Conservation (phyloP, 2,113 vertebrate species). For the Rhinichthys klamathensis region DNA sequence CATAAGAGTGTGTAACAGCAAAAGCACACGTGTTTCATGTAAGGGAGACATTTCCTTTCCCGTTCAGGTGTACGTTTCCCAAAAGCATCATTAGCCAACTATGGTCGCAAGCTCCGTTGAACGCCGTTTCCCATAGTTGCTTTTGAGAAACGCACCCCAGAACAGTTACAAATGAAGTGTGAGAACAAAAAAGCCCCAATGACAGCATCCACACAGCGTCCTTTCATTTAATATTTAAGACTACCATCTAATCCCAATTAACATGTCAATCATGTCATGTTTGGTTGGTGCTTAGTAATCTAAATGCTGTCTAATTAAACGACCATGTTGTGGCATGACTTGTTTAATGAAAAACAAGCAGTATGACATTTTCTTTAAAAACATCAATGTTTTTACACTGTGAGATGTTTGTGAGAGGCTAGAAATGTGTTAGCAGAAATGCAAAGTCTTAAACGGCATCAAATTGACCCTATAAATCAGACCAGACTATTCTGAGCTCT, state of each 20-base stretch:
- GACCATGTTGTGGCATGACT: background rate
- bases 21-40: background rate
- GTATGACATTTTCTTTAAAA: background rate
- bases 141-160: background rate
- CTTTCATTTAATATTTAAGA: background rate
- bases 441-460: background rate
- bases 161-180: background rate
- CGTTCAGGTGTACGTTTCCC: too few species aligned
- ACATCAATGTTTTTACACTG: background rate
- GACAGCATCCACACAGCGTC: too few species aligned
- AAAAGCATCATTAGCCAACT: too few species aligned
- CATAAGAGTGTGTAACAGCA: slow-evolving; percentile 5
- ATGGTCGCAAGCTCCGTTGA: too few species aligned
- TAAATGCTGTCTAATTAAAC: background rate
- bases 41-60: too few species aligned
- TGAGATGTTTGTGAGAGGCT: background rate
- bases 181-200: background rate
- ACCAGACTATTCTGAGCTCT: background rate
- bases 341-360: background rate
- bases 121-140: background rate
- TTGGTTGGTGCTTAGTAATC: background rate
- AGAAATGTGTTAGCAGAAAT: background rate
- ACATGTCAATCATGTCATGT: background rate
- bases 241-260: background rate
- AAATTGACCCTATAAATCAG: background rate